phyloP scores from a whole-genome alignment of 2,797 vertebrate genomes.

The Micromesistius poutassou region DNA sequence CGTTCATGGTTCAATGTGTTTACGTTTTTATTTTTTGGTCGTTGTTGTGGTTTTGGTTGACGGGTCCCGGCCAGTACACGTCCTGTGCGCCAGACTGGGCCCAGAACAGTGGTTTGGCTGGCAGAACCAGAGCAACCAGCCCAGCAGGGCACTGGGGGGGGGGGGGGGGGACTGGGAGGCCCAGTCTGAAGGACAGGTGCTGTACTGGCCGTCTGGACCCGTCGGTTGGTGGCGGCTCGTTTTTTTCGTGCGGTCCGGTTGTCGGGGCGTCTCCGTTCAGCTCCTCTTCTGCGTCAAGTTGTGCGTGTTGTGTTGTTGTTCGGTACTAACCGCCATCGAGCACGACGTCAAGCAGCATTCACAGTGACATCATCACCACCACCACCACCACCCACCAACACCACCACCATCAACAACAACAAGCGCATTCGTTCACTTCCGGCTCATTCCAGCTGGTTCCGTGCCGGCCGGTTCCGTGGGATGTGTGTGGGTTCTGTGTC shows the following conservation, averaged over 20 bases:
- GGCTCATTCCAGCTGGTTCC: no score
- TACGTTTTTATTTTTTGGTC: background rate
- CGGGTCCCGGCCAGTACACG: conserved; percentile 42
- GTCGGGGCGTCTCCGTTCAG: background rate
- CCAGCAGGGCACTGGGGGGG: background rate
- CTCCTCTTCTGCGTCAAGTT: no score
- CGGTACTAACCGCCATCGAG: background rate
- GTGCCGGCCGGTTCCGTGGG: background rate
- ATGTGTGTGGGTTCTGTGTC: background rate
- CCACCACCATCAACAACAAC: no score
- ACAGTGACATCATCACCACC: background rate
- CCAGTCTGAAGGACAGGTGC: background rate
- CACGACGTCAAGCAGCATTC: background rate
- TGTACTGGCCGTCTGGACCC: background rate
- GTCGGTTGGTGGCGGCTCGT: no score
- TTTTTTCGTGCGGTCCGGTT: no score
- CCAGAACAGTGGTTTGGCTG: background rate
- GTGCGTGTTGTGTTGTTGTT: background rate
- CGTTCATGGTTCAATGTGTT: conserved; percentile 50
- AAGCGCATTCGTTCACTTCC: no score
- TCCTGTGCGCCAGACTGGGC: conserved; percentile 21
- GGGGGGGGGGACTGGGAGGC: no score
- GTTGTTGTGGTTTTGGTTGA: conserved; percentile 38
- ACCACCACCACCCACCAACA: no score
- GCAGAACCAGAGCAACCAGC: background rate